Percentiles rank a stretch among this genome's conserved stretches.
These are phyloP conservation scores for Sepiola atlantica DNA, from an alignment of 2,888 invertebrate genomes.

Conservation along the genomic window DNA sequence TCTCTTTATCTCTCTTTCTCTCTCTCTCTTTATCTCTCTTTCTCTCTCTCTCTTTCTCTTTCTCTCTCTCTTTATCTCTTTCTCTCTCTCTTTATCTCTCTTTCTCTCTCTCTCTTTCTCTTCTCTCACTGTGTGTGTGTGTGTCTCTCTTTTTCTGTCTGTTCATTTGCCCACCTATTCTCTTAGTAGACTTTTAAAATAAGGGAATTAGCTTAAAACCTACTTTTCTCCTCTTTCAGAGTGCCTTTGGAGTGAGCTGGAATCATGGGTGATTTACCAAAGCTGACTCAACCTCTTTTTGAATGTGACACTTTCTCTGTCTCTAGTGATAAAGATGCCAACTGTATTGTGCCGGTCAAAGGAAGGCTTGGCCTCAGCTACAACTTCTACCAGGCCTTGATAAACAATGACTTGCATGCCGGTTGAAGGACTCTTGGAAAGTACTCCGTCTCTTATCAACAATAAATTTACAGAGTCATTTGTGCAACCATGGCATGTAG, in stretches of 20 bases:
- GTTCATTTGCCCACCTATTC: neutral
- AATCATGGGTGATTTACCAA: slow-evolving; percentile 36
- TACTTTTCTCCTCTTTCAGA: slow-evolving; percentile 46
- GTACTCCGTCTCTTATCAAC: slow-evolving; percentile 57
- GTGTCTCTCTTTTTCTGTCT: neutral
- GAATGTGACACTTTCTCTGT: slow-evolving; percentile 42
- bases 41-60: no score
- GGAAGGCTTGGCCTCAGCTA: slow-evolving; percentile 47
- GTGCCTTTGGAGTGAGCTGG: slow-evolving; percentile 43
- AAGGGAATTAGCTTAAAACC: slow-evolving; percentile 41
- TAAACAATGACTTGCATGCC: slow-evolving; percentile 56
- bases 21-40: no score
- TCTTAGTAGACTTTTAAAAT: neutral
- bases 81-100: no score
- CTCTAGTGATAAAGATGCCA: slow-evolving; percentile 40
- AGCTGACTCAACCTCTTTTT: slow-evolving; percentile 44
- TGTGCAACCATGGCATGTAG: slow-evolving; percentile 58
- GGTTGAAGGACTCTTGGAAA: slow-evolving; percentile 54
- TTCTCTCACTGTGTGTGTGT: no score
- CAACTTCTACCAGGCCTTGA: slow-evolving; percentile 58
- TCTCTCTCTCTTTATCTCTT: no score
- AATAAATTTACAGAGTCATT: slow-evolving; percentile 58
- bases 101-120: no score
- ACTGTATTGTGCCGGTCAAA: slow-evolving; percentile 22
- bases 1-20: no score